phyloP scores from a whole-genome alignment of 2,797 vertebrate genomes.

The Sandelia bainsii region DNA sequence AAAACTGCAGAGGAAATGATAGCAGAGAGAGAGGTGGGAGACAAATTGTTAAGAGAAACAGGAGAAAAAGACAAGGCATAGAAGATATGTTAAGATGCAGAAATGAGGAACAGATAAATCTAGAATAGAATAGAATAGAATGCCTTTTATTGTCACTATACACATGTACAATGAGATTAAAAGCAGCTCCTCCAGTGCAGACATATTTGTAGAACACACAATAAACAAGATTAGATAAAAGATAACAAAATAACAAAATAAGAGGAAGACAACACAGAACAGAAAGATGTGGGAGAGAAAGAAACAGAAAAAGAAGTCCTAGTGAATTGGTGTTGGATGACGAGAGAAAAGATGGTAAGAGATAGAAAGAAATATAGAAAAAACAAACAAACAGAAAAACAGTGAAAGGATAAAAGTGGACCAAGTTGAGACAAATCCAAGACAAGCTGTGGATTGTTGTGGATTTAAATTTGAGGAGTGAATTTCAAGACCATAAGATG shows the following conservation, averaged over 20 bases:
- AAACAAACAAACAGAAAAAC: background rate
- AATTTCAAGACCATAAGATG: background rate
- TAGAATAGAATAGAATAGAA: no score
- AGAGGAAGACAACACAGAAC: slow-evolving; percentile 1
- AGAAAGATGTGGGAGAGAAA: background rate
- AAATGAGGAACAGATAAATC: slow-evolving; percentile 9
- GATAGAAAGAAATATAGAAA: no score
- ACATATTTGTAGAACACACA: no score
- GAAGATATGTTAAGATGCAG: background rate
- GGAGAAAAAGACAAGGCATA: background rate
- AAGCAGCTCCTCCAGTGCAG: no score
- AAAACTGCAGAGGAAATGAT: slow-evolving; percentile 5
- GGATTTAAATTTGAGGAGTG: background rate
- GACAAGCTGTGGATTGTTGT: background rate
- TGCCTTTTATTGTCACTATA: no score
- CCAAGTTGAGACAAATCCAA: background rate
- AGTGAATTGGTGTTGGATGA: no score
- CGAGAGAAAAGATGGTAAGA: no score
- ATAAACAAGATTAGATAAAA: no score
- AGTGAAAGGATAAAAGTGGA: slow-evolving; percentile 13
- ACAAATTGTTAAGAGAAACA: background rate
- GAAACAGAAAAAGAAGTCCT: background rate
- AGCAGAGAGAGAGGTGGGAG: background rate
- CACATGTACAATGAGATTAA: no score
- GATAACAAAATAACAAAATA: no score